Base-by-base conservation (phyloP, 2,797 vertebrate genomes). In the Karalla daura region DNA sequence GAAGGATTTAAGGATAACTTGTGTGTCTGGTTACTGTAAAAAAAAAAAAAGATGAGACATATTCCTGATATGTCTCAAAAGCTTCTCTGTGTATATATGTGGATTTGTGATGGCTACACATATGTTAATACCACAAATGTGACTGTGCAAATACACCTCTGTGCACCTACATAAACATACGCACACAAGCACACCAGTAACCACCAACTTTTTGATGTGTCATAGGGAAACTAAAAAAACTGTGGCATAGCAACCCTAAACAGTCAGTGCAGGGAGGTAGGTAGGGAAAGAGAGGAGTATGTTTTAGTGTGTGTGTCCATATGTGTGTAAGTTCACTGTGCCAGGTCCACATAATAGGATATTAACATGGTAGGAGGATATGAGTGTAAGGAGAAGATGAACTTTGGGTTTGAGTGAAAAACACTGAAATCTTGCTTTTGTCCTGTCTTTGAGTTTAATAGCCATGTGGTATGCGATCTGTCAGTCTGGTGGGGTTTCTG, bases 51-150 rank as follows among this genome's bases (percentile, higher is more conserved):
- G 37, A 63, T 58, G 64, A 36, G 63, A 46, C 55, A 78, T 69
- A 88, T 86, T 88, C 74, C 70, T 80, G 21, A 44, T 70, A 73
- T 76, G 62, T 55, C 36, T 39, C 52, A 59, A 58, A 68, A 60
- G 36, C 17, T 4, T 5, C 30, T 44, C 11, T 76, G 45, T 67
- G n/a, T 20, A 4, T 30, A 25, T 20, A 9, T 62, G 2, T 44
- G 59, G 52, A 28, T 23, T 13, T 25, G 17, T 65, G 46, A 25
- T 28, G 41, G 9, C 17, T 39, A 14, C 0, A 18, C 51, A 21
- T 43, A 28, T 55, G 25, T 49, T n/a, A 53, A 49, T 51, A 32
- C 2, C 5, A 40, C 43, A n/a, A n/a, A n/a, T n/a, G n/a, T 35
- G 24, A 66, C 24, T 40, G 15, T 54, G 62, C 54, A 12, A 63